Base-by-base conservation (phyloP, 2,888 invertebrate species). In the Sesamia inferens region DNA sequence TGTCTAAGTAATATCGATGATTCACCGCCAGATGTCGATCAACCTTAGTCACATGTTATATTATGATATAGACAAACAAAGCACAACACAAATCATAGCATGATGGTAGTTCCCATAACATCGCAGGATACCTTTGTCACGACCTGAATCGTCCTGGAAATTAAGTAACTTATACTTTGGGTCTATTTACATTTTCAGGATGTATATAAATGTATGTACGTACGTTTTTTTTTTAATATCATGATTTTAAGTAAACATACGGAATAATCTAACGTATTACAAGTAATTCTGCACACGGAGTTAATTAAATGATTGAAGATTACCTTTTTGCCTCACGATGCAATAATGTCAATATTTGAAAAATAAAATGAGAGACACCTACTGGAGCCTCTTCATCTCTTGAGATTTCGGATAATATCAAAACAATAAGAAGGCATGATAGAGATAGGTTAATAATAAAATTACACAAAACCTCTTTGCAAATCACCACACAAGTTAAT, bases 1-100 rank as follows among this genome's bases (percentile, higher is more conserved):
- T 59, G 42, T 61, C 13, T 57, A 42, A 58, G 65, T 65, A 24
- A 66, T 51, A 61, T 64, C 69, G 47, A 70, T 80, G 80, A 80
- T 22, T 83, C 80, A 80, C 42, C 31, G 44, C 74, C 80, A 82
- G 79, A 83, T 69, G 79, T 48, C 74, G 48, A 65, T 11, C 24
- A 47, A 47, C 16, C 73, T 63, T 62, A 57, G 51, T 65, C 79
- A 79, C 57, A 54, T 83, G 67, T 78, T 70, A 19, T 39, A 24
- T 44, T 39, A 19, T n/a, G 31, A 19, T 63, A 79, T 79, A 64
- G 68, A 66, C 68, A 74, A 55, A 83, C 44, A 69, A 79, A 70
- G 80, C 67, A 54, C 80, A 74, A 55, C 64, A 74, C 84, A 84
- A 85, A 71, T 78, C 66, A 82, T 72, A 76, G 84, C 85, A 82